Conservation (phyloP, 2,113 vertebrate species). For the Pelmatolapia mariae region DNA sequence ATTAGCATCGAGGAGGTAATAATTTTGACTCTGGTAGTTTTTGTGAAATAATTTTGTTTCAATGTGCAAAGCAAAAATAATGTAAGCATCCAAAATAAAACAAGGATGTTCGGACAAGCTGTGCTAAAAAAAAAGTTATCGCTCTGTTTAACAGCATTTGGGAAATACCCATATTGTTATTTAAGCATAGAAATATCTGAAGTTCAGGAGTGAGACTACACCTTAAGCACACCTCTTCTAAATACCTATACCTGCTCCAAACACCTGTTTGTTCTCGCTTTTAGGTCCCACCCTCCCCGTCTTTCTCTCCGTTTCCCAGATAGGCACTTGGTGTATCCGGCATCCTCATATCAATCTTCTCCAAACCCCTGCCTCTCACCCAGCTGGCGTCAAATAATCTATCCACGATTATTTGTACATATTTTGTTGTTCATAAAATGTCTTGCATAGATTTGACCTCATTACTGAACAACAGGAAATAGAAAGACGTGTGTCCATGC, state of each 20-base stretch:
- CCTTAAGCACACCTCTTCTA: background rate
- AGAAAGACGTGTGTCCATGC: background rate
- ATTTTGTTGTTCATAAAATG: background rate
- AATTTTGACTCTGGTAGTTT: background rate
- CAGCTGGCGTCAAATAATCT: background rate
- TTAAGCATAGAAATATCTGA: background rate
- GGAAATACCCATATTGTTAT: background rate
- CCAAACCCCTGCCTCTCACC: background rate
- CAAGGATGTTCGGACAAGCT: background rate
- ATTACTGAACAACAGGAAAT: background rate
- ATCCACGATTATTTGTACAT: background rate
- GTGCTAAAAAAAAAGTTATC: background rate
- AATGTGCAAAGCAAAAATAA: background rate
- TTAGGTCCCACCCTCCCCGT: background rate
- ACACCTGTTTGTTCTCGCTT: background rate
- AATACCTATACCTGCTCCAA: background rate
- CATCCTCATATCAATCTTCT: background rate
- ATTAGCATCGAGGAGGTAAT: background rate
- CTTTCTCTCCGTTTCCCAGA: background rate
- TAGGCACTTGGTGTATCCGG: background rate
- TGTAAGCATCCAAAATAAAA: background rate
- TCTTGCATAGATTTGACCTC: background rate
- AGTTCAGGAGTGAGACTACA: background rate
- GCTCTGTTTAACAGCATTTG: background rate
- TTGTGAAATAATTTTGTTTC: background rate